Evolutionary conservation across 2,888 invertebrate genomes (phyloP).

Genomic region (Hartigia nigra): DNA sequence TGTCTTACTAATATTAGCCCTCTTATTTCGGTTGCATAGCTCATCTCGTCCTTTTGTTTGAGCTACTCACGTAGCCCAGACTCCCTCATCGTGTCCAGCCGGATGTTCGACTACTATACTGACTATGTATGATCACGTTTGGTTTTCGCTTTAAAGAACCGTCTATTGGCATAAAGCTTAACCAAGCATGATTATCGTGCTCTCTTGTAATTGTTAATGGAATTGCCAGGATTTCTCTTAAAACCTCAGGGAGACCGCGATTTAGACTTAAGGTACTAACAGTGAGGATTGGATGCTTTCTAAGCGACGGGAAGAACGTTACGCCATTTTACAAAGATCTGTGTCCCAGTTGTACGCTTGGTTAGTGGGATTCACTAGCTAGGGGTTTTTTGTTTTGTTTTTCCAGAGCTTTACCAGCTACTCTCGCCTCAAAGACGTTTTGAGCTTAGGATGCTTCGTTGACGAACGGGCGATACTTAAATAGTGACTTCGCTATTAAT

Average conservation of each 20-base stretch:
- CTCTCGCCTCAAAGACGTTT: neutral
- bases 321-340: neutral
- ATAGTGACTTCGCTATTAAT: neutral
- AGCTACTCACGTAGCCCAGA: neutral
- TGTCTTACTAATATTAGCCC: neutral
- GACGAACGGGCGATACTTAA: neutral
- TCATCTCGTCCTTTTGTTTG: neutral
- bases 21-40: neutral
- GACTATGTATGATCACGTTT: neutral
- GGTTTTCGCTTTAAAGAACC: neutral
- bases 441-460: neutral
- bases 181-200: neutral
- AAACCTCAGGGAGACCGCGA: neutral
- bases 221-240: neutral
- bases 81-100: neutral
- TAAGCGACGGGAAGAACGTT: neutral
- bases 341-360: neutral
- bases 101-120: neutral
- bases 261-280: neutral
- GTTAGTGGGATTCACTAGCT: neutral
- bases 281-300: neutral
- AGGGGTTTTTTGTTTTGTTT: neutral
- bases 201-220: neutral
- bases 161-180: neutral
- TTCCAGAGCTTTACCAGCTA: neutral